Evolutionary conservation across 2,797 vertebrate genomes (phyloP).

Genomic region (Poecilia gillii): DNA sequence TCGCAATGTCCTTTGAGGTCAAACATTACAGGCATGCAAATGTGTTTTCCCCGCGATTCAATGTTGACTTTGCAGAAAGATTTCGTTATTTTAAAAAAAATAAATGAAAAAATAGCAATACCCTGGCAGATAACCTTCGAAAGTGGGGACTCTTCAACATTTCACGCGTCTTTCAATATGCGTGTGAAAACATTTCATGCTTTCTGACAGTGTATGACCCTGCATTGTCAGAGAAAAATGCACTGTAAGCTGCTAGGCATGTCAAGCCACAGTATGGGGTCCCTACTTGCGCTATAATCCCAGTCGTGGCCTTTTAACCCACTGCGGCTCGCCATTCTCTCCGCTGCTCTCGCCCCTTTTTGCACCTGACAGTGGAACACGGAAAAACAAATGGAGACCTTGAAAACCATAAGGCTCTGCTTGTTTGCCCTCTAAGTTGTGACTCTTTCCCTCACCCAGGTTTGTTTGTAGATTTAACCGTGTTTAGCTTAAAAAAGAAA

Average conservation of each 20-base stretch:
- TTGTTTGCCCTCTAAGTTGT: conserved; percentile 78
- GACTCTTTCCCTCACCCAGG: conserved; percentile 34
- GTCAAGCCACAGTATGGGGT: conserved; percentile 80
- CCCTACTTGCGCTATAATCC: conserved; percentile 80
- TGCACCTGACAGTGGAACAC: conserved; percentile 76
- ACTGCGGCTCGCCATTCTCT: conserved; percentile 62
- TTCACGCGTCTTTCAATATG: conserved; percentile 68
- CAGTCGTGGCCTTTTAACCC: conserved; percentile 80
- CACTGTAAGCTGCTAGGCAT: conserved; percentile 80
- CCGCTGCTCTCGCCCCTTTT: conserved; percentile 55
- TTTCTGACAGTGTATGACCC: conserved; percentile 76
- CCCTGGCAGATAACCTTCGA: conserved; percentile 58
- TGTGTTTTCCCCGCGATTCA: conserved; percentile 8
- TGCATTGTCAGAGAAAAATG: conserved; percentile 79
- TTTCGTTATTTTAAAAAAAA: conserved; percentile 36
- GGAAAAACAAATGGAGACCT: conserved; percentile 83
- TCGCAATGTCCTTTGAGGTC: conserved; percentile 33
- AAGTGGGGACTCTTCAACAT: conserved; percentile 38
- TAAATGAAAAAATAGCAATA: conserved; percentile 16
- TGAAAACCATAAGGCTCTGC: conserved; percentile 80
- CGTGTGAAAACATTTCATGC: conserved; percentile 74
- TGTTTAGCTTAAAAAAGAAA: conserved; percentile 14
- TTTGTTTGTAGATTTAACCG: conserved; percentile 55
- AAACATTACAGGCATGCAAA: conserved; percentile 12
- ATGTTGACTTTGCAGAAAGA: conserved; percentile 64